Percentiles rank a stretch among this genome's conserved stretches.
Evolutionary conservation across 2,797 vertebrate species (phyloP).

Genomic region (Pangasius sanitwongsei): DNA sequence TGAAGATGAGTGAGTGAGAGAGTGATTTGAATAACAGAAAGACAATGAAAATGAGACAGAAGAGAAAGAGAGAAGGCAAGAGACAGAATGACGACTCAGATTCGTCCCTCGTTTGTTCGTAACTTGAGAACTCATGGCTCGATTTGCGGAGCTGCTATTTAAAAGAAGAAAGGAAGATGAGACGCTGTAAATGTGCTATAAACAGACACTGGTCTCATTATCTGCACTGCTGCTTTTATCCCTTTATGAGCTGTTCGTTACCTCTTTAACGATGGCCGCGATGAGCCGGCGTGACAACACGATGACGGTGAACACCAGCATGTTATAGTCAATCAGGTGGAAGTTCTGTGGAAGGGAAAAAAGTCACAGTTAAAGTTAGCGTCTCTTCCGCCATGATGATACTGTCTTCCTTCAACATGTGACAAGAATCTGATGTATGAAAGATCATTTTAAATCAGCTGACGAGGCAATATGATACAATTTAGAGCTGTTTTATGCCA

Average conservation of each 20-base stretch:
- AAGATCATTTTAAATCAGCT: not conserved
- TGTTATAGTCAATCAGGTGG: constrained; percentile 98
- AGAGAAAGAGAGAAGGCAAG: not conserved
- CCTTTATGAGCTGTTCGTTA: constrained; percentile 61
- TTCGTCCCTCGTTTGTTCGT: not conserved
- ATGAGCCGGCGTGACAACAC: constrained; percentile 94
- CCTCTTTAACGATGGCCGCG: constrained; percentile 94
- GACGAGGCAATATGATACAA: not conserved
- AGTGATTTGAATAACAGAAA: not conserved
- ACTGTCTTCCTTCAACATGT: not conserved
- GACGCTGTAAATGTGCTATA: not conserved
- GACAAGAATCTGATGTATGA: not conserved
- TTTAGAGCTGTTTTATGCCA: too few relatives aligned
- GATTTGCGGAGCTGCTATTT: not conserved
- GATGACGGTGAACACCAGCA: constrained; percentile 93
- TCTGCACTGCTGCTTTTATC: not conserved
- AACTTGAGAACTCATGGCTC: not conserved
- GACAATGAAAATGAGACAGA: not conserved
- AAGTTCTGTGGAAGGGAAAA: constrained; percentile 83
- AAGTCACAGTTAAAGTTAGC: not conserved
- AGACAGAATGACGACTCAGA: not conserved
- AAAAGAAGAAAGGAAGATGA: not conserved
- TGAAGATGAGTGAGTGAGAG: not conserved
- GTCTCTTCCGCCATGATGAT: not conserved
- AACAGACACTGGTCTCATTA: not conserved